These are phyloP conservation scores for cat (Felis catus) DNA, from an alignment of 2,113 vertebrate genomes.

Conservation along the genomic window F.catus_Fca126_mat1.0 CM031414.1:55170001-55170500, in stretches of 20 bases:
- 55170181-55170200: not conserved
- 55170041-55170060: too few relatives aligned
- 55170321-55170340: not conserved
- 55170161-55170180: not conserved
- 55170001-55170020: not conserved
- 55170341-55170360: too few relatives aligned
- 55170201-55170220: not conserved
- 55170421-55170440: too few relatives aligned
- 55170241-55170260: not conserved
- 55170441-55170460: too few relatives aligned
- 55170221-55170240: not conserved
- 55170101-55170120: not conserved
- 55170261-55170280: fast-evolving
- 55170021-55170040: not conserved
- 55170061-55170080: not conserved
- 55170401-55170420: too few relatives aligned
- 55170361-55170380: too few relatives aligned
- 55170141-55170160: not conserved
- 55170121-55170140: not conserved
- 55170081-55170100: not conserved
- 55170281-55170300: not conserved
- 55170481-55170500: too few relatives aligned
- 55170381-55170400: too few relatives aligned
- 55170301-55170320: not conserved
- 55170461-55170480: too few relatives aligned